phyloP scores from a whole-genome alignment of 2,888 invertebrate genomes.

The Crematogaster levior region DNA sequence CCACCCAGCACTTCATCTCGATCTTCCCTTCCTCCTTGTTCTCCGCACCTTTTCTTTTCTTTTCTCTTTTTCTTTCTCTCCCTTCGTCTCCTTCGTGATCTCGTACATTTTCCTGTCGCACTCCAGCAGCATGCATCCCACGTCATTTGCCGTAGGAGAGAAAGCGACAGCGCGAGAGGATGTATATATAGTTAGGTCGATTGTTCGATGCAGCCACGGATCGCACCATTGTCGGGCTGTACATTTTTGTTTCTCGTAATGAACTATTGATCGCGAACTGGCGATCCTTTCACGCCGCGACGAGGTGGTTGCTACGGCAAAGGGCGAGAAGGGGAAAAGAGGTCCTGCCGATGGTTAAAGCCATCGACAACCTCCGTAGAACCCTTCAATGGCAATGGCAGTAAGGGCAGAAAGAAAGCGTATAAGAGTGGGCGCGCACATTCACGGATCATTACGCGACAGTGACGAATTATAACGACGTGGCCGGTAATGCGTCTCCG shows the following conservation, averaged over 20 bases:
- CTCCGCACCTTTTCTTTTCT: conserved; percentile 23
- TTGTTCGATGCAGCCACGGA: conserved; percentile 70
- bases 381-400: conserved; percentile 49
- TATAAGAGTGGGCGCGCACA: conserved; percentile 68
- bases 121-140: conserved; percentile 25
- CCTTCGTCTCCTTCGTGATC: background rate
- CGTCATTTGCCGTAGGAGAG: conserved; percentile 17
- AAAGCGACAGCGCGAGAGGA: conserved; percentile 25
- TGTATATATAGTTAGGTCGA: conserved; percentile 73
- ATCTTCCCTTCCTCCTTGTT: conserved; percentile 46
- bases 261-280: conserved; percentile 82
- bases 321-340: background rate
- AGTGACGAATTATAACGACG: conserved; percentile 82
- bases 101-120: conserved; percentile 41
- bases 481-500: conserved; percentile 77
- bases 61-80: background rate
- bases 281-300: conserved; percentile 75
- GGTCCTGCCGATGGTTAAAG: conserved; percentile 49
- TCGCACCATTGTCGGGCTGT: conserved; percentile 75
- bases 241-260: conserved; percentile 83
- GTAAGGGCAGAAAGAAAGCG: conserved; percentile 43
- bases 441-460: conserved; percentile 81
- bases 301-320: background rate
- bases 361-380: conserved; percentile 61
- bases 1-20: conserved; percentile 56